These are phyloP conservation scores for Pseudomyrmex pallidus DNA, from an alignment of 1,140 invertebrate genomes.

Conservation along the genomic window DNA sequence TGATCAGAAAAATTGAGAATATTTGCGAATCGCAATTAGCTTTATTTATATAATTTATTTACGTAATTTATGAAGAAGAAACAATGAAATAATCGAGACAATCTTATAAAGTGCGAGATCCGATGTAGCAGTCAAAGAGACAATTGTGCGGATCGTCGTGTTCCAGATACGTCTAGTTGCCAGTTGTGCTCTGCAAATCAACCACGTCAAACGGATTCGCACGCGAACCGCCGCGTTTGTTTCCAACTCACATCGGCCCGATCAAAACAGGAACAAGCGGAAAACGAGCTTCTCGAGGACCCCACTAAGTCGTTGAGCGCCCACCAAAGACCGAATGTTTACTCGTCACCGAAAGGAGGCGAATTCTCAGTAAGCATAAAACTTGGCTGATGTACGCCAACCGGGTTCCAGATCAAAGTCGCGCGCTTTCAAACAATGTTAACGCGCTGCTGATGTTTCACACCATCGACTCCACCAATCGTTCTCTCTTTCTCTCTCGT, in stretches of 20 bases:
- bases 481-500: not conserved
- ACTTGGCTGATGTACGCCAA: constrained; percentile 80
- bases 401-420: constrained; percentile 83
- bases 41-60: no score
- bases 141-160: constrained; percentile 2
- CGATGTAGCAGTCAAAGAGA: no score
- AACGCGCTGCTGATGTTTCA: constrained; percentile 56
- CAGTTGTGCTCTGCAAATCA: constrained; percentile 13
- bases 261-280: constrained; percentile 52
- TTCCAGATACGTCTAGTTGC: not conserved
- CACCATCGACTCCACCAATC: constrained; percentile 13
- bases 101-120: no score
- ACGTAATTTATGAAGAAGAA: no score
- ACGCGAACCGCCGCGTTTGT: constrained; percentile 31
- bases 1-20: no score
- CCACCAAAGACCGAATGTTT: constrained; percentile 71
- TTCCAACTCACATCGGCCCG: constrained; percentile 43
- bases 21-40: no score
- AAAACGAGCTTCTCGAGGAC: constrained; percentile 64
- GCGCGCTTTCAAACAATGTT: constrained; percentile 85
- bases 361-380: constrained; percentile 80
- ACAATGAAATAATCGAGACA: no score
- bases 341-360: constrained; percentile 67
- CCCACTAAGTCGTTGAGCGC: constrained; percentile 72
- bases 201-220: constrained; percentile 18